Conservation (phyloP, 1,140 invertebrate species). For the Platyura marginata region DNA sequence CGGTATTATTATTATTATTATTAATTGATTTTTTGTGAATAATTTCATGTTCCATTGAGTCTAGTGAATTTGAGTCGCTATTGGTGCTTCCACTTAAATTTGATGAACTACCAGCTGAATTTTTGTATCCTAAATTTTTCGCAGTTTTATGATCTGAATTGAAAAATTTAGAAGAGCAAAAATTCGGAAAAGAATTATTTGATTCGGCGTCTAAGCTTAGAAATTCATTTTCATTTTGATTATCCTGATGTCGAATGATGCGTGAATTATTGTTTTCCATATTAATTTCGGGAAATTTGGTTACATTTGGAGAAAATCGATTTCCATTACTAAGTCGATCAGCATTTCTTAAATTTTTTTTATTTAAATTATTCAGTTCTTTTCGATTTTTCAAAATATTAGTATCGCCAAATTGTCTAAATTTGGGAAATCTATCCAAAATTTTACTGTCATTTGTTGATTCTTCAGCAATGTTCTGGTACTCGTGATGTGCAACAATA, state of each 20-base stretch:
- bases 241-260: neutral
- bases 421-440: neutral
- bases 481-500: conserved; percentile 1
- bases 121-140: conserved; percentile 15
- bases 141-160: neutral
- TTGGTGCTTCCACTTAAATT: conserved; percentile 25
- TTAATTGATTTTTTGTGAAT: conserved; percentile 4
- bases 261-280: neutral
- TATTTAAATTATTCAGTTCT: neutral
- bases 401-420: conserved; percentile 2
- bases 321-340: neutral
- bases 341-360: neutral
- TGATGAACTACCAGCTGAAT: conserved; percentile 26
- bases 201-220: neutral
- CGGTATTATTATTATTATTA: conserved; percentile 10
- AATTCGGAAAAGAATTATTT: neutral
- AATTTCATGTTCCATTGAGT: conserved; percentile 5
- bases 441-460: neutral
- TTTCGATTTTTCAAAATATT: conserved; percentile 1
- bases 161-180: neutral
- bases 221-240: neutral
- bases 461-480: conserved; percentile 1
- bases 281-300: neutral
- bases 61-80: conserved; percentile 7
- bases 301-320: neutral